phyloP scores from a whole-genome alignment of 2,797 vertebrate species.

The Circus cinereus region DNA sequence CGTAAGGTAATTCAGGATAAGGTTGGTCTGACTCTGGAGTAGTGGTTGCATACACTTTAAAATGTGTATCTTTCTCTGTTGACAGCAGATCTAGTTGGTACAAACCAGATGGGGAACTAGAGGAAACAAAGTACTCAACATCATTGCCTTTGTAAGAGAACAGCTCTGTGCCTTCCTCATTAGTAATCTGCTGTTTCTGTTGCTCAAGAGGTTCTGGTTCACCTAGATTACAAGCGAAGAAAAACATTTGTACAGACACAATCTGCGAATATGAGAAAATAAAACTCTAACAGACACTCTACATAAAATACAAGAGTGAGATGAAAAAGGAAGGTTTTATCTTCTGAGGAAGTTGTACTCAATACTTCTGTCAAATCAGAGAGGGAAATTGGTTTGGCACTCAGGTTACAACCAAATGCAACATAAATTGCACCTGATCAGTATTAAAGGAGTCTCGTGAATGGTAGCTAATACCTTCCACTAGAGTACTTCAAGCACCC shows the following conservation, averaged over 20 bases:
- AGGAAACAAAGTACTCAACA: slow-evolving; percentile 90
- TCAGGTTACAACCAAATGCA: background rate
- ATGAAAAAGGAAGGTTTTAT: background rate
- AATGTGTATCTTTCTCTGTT: slow-evolving; percentile 96
- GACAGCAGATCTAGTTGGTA: slow-evolving; percentile 95
- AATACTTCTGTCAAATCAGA: background rate
- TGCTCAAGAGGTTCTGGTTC: slow-evolving; percentile 91
- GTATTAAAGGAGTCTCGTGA: rapidly evolving
- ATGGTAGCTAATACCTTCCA: background rate
- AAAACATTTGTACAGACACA: background rate
- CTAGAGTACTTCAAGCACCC: background rate
- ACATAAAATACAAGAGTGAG: background rate
- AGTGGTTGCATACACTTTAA: slow-evolving; percentile 93
- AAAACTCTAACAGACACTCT: background rate
- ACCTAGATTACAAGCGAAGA: slow-evolving; percentile 74
- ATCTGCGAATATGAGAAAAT: background rate
- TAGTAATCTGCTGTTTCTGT: slow-evolving; percentile 89
- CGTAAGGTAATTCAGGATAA: slow-evolving; percentile 93
- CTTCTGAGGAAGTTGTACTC: background rate
- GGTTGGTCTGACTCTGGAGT: slow-evolving; percentile 96
- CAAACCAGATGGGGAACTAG: slow-evolving; percentile 90
- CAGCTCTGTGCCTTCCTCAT: slow-evolving; percentile 85
- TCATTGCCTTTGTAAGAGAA: slow-evolving; percentile 97
- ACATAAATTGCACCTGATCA: background rate
- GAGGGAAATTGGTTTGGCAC: background rate